Percentiles rank a stretch among this genome's conserved stretches.
Conservation (phyloP, 2,888 invertebrate species). For the Eledone cirrhosa region DNA sequence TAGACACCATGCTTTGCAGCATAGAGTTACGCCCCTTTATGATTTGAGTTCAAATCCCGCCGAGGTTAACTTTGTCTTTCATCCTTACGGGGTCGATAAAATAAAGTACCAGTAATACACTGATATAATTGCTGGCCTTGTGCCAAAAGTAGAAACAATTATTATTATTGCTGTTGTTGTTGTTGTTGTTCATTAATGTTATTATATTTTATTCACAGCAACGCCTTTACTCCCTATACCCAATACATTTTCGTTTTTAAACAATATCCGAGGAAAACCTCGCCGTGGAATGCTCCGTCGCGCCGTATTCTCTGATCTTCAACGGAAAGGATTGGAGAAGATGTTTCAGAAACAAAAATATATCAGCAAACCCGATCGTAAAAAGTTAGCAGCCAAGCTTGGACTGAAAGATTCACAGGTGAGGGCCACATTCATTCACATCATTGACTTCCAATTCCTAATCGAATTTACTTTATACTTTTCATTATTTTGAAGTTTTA, state of each 20-base stretch:
- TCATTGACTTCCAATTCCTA: too few species aligned
- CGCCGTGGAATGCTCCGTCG: constrained; percentile 95
- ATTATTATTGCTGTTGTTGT: not conserved
- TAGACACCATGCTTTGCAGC: too few species aligned
- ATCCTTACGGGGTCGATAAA: too few species aligned
- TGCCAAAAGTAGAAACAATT: too few species aligned
- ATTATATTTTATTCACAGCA: constrained; percentile 39
- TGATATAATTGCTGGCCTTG: too few species aligned
- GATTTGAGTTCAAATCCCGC: too few species aligned
- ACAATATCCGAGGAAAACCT: constrained; percentile 73
- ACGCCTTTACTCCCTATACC: constrained; percentile 59
- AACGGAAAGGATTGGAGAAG: constrained; percentile 93
- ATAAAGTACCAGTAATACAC: too few species aligned
- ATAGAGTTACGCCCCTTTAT: too few species aligned
- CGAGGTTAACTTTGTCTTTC: too few species aligned
- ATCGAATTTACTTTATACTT: too few species aligned
- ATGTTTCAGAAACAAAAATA: constrained; percentile 97
- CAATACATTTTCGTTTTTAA: constrained; percentile 62
- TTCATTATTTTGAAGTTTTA: too few species aligned
- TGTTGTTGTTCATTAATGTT: not conserved
- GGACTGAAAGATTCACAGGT: constrained; percentile 98
- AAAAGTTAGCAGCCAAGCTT: constrained; percentile 93
- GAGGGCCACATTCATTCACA: constrained; percentile 52
- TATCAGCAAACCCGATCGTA: constrained; percentile 97
- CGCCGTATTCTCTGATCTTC: constrained; percentile 96